Conservation (phyloP, 1,140 invertebrate genomes). For the Periplaneta americana region DNA sequence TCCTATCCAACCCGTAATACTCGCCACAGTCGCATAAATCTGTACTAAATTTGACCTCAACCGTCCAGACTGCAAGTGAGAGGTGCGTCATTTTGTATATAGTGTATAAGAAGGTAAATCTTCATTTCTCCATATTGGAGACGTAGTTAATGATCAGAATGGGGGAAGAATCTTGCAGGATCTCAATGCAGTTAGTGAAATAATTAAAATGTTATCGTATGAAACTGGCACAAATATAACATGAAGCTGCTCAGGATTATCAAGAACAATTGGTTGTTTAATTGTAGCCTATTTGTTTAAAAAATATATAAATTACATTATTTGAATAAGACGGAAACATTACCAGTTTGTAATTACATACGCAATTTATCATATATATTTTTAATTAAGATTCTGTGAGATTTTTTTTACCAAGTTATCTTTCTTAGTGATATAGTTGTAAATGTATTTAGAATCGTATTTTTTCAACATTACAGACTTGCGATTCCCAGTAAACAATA, state of each 20-base stretch:
- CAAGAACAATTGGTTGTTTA: too few relatives aligned
- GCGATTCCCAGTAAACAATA: background rate
- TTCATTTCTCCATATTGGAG: constrained; percentile 7
- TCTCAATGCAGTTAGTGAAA: too few relatives aligned
- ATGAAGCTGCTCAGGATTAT: too few relatives aligned
- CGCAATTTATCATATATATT: background rate
- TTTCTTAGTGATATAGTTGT: background rate
- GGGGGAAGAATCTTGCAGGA: background rate
- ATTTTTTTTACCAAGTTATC: background rate
- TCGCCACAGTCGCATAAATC: too few relatives aligned
- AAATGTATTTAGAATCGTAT: background rate
- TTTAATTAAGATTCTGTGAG: background rate
- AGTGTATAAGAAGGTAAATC: background rate
- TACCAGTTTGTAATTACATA: too few relatives aligned
- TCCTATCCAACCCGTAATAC: too few relatives aligned
- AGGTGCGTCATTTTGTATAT: background rate
- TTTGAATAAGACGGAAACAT: too few relatives aligned
- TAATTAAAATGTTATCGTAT: too few relatives aligned
- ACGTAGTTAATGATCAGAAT: background rate
- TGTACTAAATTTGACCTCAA: background rate
- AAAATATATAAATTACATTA: too few relatives aligned
- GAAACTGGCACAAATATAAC: too few relatives aligned
- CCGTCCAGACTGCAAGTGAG: constrained; percentile 1
- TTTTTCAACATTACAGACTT: background rate
- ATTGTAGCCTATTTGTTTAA: too few relatives aligned